phyloP scores from a whole-genome alignment of 2,888 invertebrate genomes.

The Ophraella communa region DNA sequence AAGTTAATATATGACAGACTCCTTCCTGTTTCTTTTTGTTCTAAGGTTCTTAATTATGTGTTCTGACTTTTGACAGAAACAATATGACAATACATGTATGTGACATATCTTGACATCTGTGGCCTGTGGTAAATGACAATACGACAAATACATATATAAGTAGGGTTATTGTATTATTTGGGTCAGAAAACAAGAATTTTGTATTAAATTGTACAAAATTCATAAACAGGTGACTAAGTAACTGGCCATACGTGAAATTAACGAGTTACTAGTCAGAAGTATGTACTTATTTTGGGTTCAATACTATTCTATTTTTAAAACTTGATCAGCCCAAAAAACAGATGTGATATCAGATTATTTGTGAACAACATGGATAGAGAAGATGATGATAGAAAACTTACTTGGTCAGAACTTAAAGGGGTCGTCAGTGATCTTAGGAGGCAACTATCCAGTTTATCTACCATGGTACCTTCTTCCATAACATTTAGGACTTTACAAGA shows the following conservation, averaged over 20 bases:
- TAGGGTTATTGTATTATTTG: constrained; percentile 45
- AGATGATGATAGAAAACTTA: constrained; percentile 54
- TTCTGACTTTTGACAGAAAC: constrained; percentile 7
- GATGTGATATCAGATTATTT: constrained; percentile 40
- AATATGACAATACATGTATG: no score
- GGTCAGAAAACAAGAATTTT: constrained; percentile 41
- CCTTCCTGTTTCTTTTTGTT: no score
- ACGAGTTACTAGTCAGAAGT: constrained; percentile 11
- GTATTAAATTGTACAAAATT: constrained; percentile 31
- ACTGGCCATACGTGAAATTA: constrained; percentile 8
- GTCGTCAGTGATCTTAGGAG: constrained; percentile 83
- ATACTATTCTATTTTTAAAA: constrained; percentile 39
- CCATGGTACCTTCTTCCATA: constrained; percentile 83
- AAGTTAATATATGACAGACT: no score
- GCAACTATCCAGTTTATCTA: constrained; percentile 77
- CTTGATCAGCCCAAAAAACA: constrained; percentile 37
- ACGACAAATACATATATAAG: constrained; percentile 31
- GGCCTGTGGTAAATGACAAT: constrained; percentile 2
- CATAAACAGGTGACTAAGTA: constrained; percentile 8
- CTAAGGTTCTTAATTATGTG: no score
- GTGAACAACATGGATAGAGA: constrained; percentile 41
- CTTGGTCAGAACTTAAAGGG: constrained; percentile 82
- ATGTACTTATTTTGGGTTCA: constrained; percentile 18
- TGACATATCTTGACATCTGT: no score
- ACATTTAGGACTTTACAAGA: constrained; percentile 80